These are phyloP conservation scores for Chironomus tepperi DNA, from an alignment of 1,140 invertebrate genomes.

Conservation along the genomic window DNA sequence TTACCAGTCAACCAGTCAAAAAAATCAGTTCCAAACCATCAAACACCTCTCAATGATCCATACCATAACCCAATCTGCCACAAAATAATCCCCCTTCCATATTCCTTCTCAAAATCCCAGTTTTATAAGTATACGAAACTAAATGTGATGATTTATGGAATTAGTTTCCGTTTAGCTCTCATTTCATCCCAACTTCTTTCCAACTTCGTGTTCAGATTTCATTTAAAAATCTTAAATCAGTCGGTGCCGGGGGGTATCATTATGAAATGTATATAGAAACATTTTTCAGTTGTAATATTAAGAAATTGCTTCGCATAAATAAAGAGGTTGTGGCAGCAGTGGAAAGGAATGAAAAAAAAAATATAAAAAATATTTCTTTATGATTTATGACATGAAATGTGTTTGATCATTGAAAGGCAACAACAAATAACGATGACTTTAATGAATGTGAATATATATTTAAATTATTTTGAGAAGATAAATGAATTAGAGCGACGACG, in stretches of 20 bases:
- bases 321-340: background rate
- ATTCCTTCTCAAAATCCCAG: background rate
- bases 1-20: too few species aligned
- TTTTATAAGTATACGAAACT: background rate
- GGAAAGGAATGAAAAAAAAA: too few species aligned
- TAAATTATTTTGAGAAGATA: too few species aligned
- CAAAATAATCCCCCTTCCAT: background rate
- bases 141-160: constrained; percentile 20
- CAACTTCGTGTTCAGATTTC: background rate
- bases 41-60: too few species aligned
- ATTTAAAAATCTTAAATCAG: background rate
- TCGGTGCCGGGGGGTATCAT: background rate
- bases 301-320: background rate
- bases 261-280: background rate
- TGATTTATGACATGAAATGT: too few species aligned
- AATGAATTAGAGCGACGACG: too few species aligned
- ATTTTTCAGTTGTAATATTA: background rate
- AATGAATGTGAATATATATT: too few species aligned
- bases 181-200: background rate
- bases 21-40: too few species aligned
- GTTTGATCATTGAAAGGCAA: too few species aligned
- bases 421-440: too few species aligned
- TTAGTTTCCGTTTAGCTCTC: constrained; percentile 20
- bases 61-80: too few species aligned
- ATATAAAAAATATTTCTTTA: too few species aligned